Percentiles rank a stretch among this genome's conserved stretches.
Conservation (phyloP, 1,140 invertebrate genomes). For the Aphaenogaster floridana region DNA sequence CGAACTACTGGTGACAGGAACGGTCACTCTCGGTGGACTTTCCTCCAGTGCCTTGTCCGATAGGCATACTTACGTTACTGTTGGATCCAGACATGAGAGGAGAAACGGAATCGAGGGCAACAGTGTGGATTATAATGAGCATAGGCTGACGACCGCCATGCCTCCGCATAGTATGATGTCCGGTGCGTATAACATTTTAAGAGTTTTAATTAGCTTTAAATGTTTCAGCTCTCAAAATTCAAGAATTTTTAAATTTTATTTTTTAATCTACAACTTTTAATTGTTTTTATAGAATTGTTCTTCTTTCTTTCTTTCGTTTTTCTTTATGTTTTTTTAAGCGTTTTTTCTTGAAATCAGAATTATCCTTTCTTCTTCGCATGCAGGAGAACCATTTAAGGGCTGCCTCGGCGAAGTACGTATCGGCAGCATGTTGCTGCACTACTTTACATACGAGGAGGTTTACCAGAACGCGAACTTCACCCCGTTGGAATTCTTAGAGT, state of each 20-base stretch:
- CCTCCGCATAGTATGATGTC: constrained; percentile 81
- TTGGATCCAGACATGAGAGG: constrained; percentile 76
- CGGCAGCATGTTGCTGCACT: constrained; percentile 94
- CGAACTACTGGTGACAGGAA: constrained; percentile 86
- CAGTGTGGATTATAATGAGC: constrained; percentile 78
- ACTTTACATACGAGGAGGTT: constrained; percentile 92
- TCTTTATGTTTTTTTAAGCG: not conserved
- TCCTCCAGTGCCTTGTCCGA: constrained; percentile 76
- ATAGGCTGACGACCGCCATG: constrained; percentile 79
- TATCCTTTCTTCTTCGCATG: constrained; percentile 33
- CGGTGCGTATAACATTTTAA: constrained; percentile 68
- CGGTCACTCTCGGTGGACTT: constrained; percentile 84
- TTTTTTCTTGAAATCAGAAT: not conserved
- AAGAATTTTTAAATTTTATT: not conserved
- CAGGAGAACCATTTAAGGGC: constrained; percentile 91
- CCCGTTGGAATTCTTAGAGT: constrained; percentile 87
- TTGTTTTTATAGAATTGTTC: not conserved
- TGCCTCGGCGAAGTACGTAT: constrained; percentile 97
- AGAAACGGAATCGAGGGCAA: constrained; percentile 78
- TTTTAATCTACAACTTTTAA: not conserved
- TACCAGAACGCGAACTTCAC: constrained; percentile 89
- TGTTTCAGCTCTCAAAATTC: not conserved
- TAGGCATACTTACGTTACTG: constrained; percentile 80
- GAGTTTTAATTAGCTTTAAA: not conserved
- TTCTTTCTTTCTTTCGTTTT: not conserved